A percentile compares a stretch with the other conserved stretches of the same genome.
These are phyloP conservation scores for Trachelus stipa DNA, from an alignment of 2,888 invertebrate species.

Conservation along the genomic window DNA sequence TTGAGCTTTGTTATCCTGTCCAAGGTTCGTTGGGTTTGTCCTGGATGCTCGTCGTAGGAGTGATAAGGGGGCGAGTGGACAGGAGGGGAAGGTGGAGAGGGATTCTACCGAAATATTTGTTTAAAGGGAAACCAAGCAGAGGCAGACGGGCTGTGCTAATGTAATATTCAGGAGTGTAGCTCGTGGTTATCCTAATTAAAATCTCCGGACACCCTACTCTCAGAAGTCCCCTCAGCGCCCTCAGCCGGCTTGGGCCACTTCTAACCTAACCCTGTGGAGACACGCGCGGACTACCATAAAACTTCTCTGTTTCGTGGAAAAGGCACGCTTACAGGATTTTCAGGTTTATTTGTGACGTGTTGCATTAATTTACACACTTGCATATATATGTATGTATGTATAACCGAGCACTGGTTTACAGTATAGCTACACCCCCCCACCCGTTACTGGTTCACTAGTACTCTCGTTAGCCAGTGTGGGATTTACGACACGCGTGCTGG, in stretches of 20 bases:
- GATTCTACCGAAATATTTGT: slow-evolving; percentile 29
- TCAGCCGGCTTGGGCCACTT: slow-evolving; percentile 20
- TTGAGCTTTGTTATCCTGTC: neutral
- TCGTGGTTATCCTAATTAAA: slow-evolving; percentile 54
- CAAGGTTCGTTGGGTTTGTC: neutral
- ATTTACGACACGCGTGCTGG: neutral
- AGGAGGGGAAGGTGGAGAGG: neutral
- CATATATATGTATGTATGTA: neutral
- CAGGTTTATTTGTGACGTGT: neutral
- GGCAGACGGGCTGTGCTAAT: slow-evolving; percentile 36
- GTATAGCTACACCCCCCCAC: neutral
- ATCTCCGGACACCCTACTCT: slow-evolving; percentile 41
- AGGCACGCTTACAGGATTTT: neutral
- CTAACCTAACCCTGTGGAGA: slow-evolving; percentile 24
- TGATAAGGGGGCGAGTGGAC: neutral
- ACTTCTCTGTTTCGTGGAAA: slow-evolving; percentile 22
- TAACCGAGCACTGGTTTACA: neutral
- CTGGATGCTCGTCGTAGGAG: slow-evolving; percentile 10
- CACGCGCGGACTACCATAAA: slow-evolving; percentile 28
- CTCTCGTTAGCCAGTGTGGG: neutral
- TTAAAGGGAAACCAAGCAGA: slow-evolving; percentile 29
- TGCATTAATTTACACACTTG: neutral
- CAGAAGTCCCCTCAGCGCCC: slow-evolving; percentile 1
- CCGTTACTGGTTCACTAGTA: neutral
- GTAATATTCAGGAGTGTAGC: slow-evolving; percentile 44